phyloP scores from a whole-genome alignment of 2,797 vertebrate species.

The Decapterus maruadsi region DNA sequence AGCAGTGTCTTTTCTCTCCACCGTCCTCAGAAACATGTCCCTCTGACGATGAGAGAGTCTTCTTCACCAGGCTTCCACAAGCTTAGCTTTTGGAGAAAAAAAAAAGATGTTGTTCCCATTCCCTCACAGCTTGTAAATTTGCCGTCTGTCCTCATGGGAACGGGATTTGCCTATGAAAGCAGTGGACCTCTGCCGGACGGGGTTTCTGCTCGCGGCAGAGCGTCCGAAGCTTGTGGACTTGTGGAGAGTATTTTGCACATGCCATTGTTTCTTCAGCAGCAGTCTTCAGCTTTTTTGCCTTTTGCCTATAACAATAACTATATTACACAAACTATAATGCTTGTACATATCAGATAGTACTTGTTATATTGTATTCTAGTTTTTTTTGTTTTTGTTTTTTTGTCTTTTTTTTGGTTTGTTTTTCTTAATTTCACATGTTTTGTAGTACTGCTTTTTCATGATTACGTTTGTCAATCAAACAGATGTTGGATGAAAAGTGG shows the following conservation, averaged over 20 bases:
- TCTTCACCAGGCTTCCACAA: constrained; percentile 68
- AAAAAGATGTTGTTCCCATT: constrained; percentile 2
- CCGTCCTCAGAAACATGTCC: constrained; percentile 33
- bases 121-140: constrained; percentile 58
- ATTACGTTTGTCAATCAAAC: constrained; percentile 82
- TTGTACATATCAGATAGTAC: constrained; percentile 87
- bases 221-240: constrained; percentile 73
- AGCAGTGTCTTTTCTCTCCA: constrained; percentile 60
- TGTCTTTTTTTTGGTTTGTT: constrained; percentile 40
- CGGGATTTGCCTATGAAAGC: constrained; percentile 35
- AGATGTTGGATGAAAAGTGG: constrained; percentile 80
- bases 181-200: constrained; percentile 34
- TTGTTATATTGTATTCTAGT: constrained; percentile 82
- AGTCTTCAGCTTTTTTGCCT: constrained; percentile 80
- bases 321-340: constrained; percentile 74
- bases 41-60: constrained; percentile 41
- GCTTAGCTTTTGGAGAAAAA: constrained; percentile 52
- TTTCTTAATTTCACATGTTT: constrained; percentile 84
- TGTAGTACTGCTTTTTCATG: constrained; percentile 88
- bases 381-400: constrained; percentile 40
- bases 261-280: constrained; percentile 80
- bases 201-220: constrained; percentile 28
- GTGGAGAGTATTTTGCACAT: constrained; percentile 84
- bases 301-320: constrained; percentile 82
- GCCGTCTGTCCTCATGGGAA: constrained; percentile 51